phyloP scores from a whole-genome alignment of 2,888 invertebrate genomes.

The Lepidocyrtoides sp. region DNA sequence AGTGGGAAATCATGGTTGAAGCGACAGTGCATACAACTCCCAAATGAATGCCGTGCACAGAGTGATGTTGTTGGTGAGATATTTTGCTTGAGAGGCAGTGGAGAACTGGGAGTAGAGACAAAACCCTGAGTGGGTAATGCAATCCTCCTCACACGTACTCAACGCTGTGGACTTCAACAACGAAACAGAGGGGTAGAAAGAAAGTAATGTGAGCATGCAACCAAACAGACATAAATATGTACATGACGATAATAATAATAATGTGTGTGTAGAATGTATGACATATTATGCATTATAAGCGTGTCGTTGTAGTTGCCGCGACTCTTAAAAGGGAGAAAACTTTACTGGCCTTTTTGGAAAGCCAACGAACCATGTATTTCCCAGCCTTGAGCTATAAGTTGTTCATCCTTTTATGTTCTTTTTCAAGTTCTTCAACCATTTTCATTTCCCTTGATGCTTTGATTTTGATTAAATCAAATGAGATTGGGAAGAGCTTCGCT shows the following conservation, averaged over 20 bases:
- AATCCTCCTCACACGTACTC: slow-evolving; percentile 55
- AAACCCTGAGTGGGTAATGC: slow-evolving; percentile 26
- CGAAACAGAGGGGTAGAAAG: slow-evolving; percentile 14
- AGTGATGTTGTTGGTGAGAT: slow-evolving; percentile 9
- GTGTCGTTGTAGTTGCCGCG: slow-evolving; percentile 30
- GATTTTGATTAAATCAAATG: slow-evolving; percentile 77
- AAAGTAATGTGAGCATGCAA: slow-evolving; percentile 22
- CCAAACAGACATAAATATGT: not conserved
- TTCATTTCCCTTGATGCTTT: slow-evolving; percentile 74
- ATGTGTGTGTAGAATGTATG: not conserved
- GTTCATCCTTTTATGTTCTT: slow-evolving; percentile 76
- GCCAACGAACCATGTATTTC: slow-evolving; percentile 71
- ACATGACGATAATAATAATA: not conserved
- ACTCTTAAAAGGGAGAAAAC: slow-evolving; percentile 47
- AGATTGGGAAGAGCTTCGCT: slow-evolving; percentile 72
- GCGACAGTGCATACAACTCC: slow-evolving; percentile 20
- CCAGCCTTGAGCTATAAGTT: slow-evolving; percentile 68
- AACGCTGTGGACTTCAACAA: slow-evolving; percentile 18
- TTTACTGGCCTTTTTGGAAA: slow-evolving; percentile 70
- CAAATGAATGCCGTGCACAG: not conserved
- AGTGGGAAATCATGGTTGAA: slow-evolving; percentile 25
- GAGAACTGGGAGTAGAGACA: slow-evolving; percentile 1
- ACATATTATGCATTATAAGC: not conserved
- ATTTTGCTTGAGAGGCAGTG: not conserved
- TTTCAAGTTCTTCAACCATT: slow-evolving; percentile 74